These are phyloP conservation scores for Stichodactyla mertensii DNA, from an alignment of 64 coral and sea anemone genomes.

Conservation along the genomic window DNA sequence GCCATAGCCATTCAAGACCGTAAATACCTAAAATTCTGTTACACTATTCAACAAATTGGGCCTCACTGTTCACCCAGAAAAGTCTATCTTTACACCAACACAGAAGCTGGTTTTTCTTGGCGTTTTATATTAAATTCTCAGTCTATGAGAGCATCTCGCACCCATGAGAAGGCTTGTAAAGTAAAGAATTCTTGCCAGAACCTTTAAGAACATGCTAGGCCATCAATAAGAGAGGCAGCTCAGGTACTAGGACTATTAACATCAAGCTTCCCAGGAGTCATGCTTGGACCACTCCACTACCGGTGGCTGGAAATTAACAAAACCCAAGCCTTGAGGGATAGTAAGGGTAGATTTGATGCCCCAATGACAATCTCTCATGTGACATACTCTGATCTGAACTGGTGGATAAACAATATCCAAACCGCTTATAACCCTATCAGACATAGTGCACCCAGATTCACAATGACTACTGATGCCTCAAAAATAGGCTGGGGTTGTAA, in stretches of 20 bases:
- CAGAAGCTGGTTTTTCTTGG: no score
- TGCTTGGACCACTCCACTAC: neutral
- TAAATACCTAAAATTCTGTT: constrained; percentile 18
- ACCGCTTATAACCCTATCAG: neutral
- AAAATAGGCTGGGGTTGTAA: neutral
- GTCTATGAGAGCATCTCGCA: no score
- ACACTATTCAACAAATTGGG: no score
- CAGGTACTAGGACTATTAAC: no score
- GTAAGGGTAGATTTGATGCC: constrained; percentile 7
- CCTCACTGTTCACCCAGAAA: no score
- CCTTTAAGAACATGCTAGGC: no score
- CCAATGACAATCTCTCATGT: neutral
- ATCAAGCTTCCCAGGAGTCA: no score
- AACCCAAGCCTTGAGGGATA: neutral
- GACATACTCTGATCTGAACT: neutral
- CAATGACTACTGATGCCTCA: constrained; percentile 35
- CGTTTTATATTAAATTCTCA: no score
- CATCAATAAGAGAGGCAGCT: no score
- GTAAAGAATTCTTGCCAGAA: no score
- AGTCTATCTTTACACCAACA: no score
- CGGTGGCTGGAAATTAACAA: neutral
- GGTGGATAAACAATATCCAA: neutral
- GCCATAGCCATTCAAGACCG: neutral
- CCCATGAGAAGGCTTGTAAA: no score
- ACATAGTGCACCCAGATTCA: neutral